phyloP scores from a whole-genome alignment of 2,113 vertebrate species.

The Benitochromis conjunctus region DNA sequence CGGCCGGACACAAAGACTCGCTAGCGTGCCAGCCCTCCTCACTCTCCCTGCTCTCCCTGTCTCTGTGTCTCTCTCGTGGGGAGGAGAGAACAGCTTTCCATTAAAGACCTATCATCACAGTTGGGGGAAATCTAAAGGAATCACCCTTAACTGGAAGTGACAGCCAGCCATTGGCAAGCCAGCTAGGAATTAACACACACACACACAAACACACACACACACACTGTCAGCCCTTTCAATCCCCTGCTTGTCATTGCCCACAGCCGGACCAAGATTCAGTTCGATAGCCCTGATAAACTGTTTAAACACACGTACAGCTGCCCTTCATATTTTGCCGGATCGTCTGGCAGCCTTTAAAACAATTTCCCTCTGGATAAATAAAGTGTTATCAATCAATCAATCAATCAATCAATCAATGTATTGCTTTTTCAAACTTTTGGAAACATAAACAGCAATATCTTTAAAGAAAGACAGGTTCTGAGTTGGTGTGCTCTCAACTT shows the following conservation, averaged over 20 bases:
- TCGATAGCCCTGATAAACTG: neutral
- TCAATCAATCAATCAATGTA: neutral
- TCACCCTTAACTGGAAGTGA: constrained; percentile 75
- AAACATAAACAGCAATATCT: neutral
- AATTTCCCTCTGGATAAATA: too few relatives aligned
- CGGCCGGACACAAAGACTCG: constrained; percentile 26
- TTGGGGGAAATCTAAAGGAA: constrained; percentile 75
- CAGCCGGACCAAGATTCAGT: neutral
- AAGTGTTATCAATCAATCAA: too few relatives aligned
- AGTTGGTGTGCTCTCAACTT: neutral
- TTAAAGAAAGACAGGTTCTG: neutral
- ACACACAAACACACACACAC: neutral
- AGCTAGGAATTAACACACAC: constrained; percentile 50
- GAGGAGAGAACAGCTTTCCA: constrained; percentile 54
- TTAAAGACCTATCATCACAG: constrained; percentile 67
- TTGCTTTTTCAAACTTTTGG: neutral
- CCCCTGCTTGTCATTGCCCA: constrained; percentile 26
- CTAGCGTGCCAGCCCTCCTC: constrained; percentile 40
- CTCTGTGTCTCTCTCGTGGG: constrained; percentile 15
- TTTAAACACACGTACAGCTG: neutral
- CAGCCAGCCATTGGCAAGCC: constrained; percentile 67
- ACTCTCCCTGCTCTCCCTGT: constrained; percentile 37
- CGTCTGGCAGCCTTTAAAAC: too few relatives aligned
- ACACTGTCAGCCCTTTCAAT: constrained; percentile 7
- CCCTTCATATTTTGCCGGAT: neutral